Conservation (phyloP, 2,888 invertebrate species). For the Patella depressa region DNA sequence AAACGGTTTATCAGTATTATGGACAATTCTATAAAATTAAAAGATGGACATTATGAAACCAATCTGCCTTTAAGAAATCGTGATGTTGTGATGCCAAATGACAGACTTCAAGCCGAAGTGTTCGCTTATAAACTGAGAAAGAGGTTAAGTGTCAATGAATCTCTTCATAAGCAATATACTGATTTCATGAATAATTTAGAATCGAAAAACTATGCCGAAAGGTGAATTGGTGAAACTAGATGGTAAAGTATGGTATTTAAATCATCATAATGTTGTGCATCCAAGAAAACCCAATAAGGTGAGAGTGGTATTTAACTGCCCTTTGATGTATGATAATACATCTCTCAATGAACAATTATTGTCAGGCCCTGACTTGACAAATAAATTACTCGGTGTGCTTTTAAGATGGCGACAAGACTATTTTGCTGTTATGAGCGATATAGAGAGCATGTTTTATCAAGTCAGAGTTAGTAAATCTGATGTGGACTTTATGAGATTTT, state of each 20-base stretch:
- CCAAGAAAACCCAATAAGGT: slow-evolving; percentile 25
- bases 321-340: slow-evolving; percentile 24
- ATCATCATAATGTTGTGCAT: slow-evolving; percentile 19
- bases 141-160: slow-evolving; percentile 16
- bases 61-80: slow-evolving; percentile 23
- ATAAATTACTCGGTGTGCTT: slow-evolving; percentile 31
- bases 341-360: slow-evolving; percentile 31
- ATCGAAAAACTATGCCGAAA: slow-evolving; percentile 19
- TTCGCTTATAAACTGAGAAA: slow-evolving; percentile 9
- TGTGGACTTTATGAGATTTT: slow-evolving; percentile 25
- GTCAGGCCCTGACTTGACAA: slow-evolving; percentile 32
- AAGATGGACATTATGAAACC: slow-evolving; percentile 23
- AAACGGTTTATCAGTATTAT: slow-evolving; percentile 10
- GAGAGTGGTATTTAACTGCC: slow-evolving; percentile 37
- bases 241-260: slow-evolving; percentile 21
- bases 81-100: slow-evolving; percentile 11
- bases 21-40: slow-evolving; percentile 9
- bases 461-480: slow-evolving; percentile 25
- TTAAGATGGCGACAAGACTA: slow-evolving; percentile 31
- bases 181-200: slow-evolving; percentile 24
- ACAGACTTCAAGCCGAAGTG: slow-evolving; percentile 3
- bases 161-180: slow-evolving; percentile 20
- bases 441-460: slow-evolving; percentile 36
- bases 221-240: background rate
- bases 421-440: slow-evolving; percentile 33